phyloP scores from a whole-genome alignment of 37 sponge, comb jelly and placozoan genomes.

The Hormiphora californensis region DNA sequence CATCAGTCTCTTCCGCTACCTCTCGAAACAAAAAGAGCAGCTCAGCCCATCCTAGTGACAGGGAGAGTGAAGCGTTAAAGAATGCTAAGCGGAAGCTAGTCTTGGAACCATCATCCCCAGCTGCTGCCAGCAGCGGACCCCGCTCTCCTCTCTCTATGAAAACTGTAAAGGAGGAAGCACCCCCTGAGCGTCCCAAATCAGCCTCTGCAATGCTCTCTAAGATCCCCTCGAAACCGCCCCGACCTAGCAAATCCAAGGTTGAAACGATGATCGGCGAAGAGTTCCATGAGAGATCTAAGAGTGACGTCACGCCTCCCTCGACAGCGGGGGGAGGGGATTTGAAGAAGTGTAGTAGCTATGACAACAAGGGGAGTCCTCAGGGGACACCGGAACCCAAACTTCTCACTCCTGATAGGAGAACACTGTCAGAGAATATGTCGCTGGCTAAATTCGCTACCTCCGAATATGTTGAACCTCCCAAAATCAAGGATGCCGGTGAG shows the following conservation, averaged over 20 bases:
- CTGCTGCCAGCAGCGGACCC: too few relatives aligned
- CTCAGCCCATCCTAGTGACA: not conserved
- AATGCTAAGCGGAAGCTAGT: slow-evolving; percentile 39
- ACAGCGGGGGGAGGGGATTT: not conserved
- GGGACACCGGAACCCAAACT: not conserved
- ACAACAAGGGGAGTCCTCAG: not conserved
- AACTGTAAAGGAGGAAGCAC: slow-evolving; percentile 13
- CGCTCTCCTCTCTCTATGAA: slow-evolving; percentile 19
- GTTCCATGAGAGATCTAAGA: not conserved
- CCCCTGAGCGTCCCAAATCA: slow-evolving; percentile 18
- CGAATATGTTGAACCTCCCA: not conserved
- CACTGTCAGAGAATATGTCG: slow-evolving; percentile 27
- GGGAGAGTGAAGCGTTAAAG: not conserved
- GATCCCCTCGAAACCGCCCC: slow-evolving; percentile 36
- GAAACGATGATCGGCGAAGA: not conserved
- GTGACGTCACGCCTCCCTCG: not conserved
- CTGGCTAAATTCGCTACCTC: not conserved
- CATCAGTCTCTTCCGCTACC: not conserved
- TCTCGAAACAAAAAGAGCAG: not conserved
- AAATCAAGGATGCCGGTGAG: slow-evolving; percentile 33
- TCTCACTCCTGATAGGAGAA: slow-evolving; percentile 19
- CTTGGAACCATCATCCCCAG: slow-evolving; percentile 9
- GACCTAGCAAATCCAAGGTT: slow-evolving; percentile 37
- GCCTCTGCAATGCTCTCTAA: slow-evolving; percentile 41
- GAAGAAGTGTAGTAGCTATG: slow-evolving; percentile 2